Conservation (phyloP, 2,113 vertebrate species). For the Bothrops jararaca region DNA sequence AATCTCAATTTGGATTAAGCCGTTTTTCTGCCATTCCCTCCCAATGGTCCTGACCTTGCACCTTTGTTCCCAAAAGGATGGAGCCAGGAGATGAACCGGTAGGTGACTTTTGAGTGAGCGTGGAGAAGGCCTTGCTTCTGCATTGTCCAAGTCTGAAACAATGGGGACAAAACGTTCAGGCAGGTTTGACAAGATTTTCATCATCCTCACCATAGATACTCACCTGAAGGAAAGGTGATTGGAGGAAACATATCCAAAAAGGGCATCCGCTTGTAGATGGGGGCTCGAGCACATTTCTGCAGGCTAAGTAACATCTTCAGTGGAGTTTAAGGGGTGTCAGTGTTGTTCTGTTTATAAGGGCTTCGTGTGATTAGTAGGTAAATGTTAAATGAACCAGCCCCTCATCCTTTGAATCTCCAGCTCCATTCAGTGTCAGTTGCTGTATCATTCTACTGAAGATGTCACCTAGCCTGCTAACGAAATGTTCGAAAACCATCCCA, state of each 20-base stretch:
- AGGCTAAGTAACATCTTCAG: too few relatives aligned
- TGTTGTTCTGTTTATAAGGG: too few relatives aligned
- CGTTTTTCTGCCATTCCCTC: not conserved
- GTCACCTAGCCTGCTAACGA: too few relatives aligned
- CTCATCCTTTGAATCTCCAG: not conserved
- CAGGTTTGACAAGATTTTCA: too few relatives aligned
- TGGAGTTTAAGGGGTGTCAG: too few relatives aligned
- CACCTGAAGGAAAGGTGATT: too few relatives aligned
- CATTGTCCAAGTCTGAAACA: not conserved
- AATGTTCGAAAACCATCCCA: too few relatives aligned
- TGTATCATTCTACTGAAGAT: not conserved
- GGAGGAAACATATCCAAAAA: too few relatives aligned
- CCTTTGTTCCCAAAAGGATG: conserved; percentile 59
- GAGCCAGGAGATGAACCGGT: conserved; percentile 48
- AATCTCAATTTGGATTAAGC: not conserved
- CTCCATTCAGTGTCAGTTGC: not conserved
- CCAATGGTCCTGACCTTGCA: conserved; percentile 55
- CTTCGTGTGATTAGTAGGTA: too few relatives aligned
- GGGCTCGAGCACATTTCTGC: too few relatives aligned
- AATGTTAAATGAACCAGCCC: not conserved
- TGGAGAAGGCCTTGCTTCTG: not conserved
- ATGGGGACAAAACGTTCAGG: not conserved
- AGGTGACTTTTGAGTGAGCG: conserved; percentile 60
- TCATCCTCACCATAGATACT: too few relatives aligned
- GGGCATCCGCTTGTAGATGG: too few relatives aligned